Conservation (phyloP, 2,888 invertebrate genomes). For the Drosophila ustulata region DNA sequence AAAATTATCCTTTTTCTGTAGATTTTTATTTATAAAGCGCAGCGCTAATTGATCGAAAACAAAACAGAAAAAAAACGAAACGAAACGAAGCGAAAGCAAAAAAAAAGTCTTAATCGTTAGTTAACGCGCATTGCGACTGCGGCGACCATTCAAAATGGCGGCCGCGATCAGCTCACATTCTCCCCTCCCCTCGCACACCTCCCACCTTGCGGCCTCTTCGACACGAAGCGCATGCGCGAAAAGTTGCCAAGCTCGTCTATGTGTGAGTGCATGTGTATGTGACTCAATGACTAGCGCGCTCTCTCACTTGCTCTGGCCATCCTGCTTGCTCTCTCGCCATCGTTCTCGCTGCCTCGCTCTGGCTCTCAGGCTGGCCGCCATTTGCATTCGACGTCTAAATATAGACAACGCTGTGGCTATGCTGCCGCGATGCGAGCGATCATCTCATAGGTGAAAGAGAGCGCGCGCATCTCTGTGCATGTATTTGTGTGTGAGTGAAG, state of each 20-base stretch:
- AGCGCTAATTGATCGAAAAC: conserved; percentile 45
- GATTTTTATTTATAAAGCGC: conserved; percentile 57
- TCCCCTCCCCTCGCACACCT: neutral
- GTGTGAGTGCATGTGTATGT: conserved; percentile 24
- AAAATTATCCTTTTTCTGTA: conserved; percentile 61
- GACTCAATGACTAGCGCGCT: conserved; percentile 18
- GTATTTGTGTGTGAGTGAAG: conserved; percentile 22
- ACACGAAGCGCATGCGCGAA: conserved; percentile 63
- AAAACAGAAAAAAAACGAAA: conserved; percentile 17
- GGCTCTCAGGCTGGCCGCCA: conserved; percentile 53
- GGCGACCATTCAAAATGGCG: conserved; percentile 48
- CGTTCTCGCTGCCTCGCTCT: conserved; percentile 16
- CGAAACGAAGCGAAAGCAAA: conserved; percentile 26
- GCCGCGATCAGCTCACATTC: conserved; percentile 24
- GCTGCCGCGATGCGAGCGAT: conserved; percentile 33
- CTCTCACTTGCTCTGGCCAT: conserved; percentile 4
- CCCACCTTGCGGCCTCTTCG: neutral
- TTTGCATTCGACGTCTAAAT: conserved; percentile 80
- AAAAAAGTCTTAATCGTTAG: conserved; percentile 46
- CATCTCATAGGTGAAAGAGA: conserved; percentile 46
- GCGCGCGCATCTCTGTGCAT: conserved; percentile 15
- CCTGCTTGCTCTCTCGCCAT: conserved; percentile 11
- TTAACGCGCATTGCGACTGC: conserved; percentile 15
- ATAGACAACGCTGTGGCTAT: conserved; percentile 61
- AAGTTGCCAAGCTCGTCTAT: conserved; percentile 40